Evolutionary conservation across 1,140 invertebrate species (phyloP).

Genomic region (Conopomorpha cramerella): DNA sequence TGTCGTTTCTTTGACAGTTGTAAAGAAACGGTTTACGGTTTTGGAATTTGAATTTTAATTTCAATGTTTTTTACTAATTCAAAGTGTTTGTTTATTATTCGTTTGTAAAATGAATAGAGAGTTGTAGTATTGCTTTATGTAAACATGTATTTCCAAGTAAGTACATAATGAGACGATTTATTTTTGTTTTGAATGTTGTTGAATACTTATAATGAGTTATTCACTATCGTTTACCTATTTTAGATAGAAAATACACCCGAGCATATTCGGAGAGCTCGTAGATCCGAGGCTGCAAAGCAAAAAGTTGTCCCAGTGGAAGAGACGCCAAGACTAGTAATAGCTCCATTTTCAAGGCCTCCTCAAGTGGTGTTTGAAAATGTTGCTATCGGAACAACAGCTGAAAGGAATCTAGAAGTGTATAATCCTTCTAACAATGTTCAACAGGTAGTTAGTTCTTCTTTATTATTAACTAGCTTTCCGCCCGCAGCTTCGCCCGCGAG

Average conservation of each 20-base stretch:
- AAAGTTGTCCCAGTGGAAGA: slow-evolving; percentile 33
- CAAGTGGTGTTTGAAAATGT: slow-evolving; percentile 69
- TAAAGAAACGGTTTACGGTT: no score
- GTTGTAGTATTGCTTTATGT: no score
- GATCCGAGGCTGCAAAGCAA: slow-evolving; percentile 10
- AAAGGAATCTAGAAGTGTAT: slow-evolving; percentile 57
- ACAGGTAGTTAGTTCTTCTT: slow-evolving; percentile 43
- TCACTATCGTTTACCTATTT: slow-evolving; percentile 3
- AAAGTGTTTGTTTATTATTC: no score
- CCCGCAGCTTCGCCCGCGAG: no score
- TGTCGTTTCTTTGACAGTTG: no score
- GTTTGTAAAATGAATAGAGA: no score
- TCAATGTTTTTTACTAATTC: background rate
- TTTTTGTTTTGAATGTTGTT: slow-evolving; percentile 2
- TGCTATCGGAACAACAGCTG: slow-evolving; percentile 55
- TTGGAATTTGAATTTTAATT: background rate
- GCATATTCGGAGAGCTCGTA: slow-evolving; percentile 26
- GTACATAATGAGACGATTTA: slow-evolving; percentile 8
- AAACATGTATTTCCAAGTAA: slow-evolving; percentile 33
- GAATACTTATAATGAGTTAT: slow-evolving; percentile 2
- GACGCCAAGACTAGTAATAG: slow-evolving; percentile 54
- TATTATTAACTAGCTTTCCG: no score
- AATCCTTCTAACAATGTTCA: slow-evolving; percentile 63
- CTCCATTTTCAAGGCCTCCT: slow-evolving; percentile 65
- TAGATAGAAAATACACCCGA: slow-evolving; percentile 56